These are phyloP conservation scores for Lota lota DNA, from an alignment of 2,113 vertebrate genomes.

Conservation along the genomic window DNA sequence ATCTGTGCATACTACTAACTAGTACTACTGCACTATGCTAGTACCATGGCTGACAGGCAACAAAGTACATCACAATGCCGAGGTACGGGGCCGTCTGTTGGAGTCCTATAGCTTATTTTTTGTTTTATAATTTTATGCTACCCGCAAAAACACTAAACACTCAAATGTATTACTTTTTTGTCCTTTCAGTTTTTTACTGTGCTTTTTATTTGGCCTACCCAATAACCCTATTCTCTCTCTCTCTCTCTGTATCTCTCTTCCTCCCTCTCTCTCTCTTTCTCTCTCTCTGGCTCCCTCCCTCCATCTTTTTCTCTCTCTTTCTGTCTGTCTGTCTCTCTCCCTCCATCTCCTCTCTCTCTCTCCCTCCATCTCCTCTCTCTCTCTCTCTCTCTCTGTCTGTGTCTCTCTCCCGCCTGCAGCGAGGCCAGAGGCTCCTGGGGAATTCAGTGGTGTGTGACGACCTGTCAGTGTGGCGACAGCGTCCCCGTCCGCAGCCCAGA, in stretches of 20 bases:
- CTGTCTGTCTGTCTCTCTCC: neutral
- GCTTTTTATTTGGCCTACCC: too few species aligned
- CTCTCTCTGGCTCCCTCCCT: too few species aligned
- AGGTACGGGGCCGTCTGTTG: neutral
- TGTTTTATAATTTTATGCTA: too few species aligned
- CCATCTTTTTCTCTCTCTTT: too few species aligned
- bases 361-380: slow-evolving; percentile 15
- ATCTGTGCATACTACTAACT: slow-evolving; percentile 15
- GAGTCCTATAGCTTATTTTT: neutral
- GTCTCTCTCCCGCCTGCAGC: slow-evolving; percentile 57
- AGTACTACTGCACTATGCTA: slow-evolving; percentile 9
- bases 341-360: slow-evolving; percentile 4
- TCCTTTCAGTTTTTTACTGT: too few species aligned
- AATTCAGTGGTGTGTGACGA: slow-evolving; percentile 78
- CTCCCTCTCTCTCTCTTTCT: too few species aligned
- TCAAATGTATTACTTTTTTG: too few species aligned
- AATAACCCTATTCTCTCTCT: too few species aligned
- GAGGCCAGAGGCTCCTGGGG: slow-evolving; percentile 70
- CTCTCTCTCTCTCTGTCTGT: slow-evolving; percentile 18
- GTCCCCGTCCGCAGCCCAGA: slow-evolving; percentile 59
- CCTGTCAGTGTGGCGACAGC: slow-evolving; percentile 78
- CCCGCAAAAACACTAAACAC: too few species aligned
- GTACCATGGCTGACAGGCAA: slow-evolving; percentile 38
- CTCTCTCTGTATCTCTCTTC: too few species aligned
- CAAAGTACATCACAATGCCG: slow-evolving; percentile 14